Evolutionary conservation across 2,113 vertebrate species (phyloP), one percentile per base, ranked within the genome.

Genomic region (Sapayoa aenigma): DNA sequence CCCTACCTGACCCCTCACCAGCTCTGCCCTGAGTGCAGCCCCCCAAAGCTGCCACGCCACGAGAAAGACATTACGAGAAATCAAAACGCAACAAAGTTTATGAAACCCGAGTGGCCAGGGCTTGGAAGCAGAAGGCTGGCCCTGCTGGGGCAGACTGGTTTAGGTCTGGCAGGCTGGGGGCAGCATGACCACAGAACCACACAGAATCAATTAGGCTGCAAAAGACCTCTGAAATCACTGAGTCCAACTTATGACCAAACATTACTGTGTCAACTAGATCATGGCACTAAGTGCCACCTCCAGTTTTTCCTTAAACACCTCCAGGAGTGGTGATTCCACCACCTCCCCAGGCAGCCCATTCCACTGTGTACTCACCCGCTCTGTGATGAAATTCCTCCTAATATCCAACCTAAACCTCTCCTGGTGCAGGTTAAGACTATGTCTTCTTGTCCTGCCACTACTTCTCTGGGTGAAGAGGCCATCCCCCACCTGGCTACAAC

Each of bases 61-160:
- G 7, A 23, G 4, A 37, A 31, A 31, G 4, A 21, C 33, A 37
- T 2, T 8, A 23, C 27, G 42, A 59, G 28, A 33, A 49, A 33
- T 7, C 11, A 31, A 71, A 47, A 20, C 4, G 5, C n/a, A 24
- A 23, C 44, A 17, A 33, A 11, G 23, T 4, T 28, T 25, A 18
- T 20, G 13, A n/a, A 28, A 27, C 41, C 11, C 15, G 8, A 0
- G 0, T 2, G 44, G 24, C 50, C 10, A 10, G 19, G 35, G 35
- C 27, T 42, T 0, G 0, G 35, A 50, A 37, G 30, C 6, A 35
- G 60, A 25, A 9, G 12, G 30, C 8, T 6, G 24, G 28, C 20
- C 17, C 19, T 16, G 25, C 59, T 23, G 37, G 49, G n/a, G 30
- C 3, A 6, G 42, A 15, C 25, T 35, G 49, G 22, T 27, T 10